phyloP scores from a whole-genome alignment of 2,888 invertebrate genomes.

The Sericinus montela region DNA sequence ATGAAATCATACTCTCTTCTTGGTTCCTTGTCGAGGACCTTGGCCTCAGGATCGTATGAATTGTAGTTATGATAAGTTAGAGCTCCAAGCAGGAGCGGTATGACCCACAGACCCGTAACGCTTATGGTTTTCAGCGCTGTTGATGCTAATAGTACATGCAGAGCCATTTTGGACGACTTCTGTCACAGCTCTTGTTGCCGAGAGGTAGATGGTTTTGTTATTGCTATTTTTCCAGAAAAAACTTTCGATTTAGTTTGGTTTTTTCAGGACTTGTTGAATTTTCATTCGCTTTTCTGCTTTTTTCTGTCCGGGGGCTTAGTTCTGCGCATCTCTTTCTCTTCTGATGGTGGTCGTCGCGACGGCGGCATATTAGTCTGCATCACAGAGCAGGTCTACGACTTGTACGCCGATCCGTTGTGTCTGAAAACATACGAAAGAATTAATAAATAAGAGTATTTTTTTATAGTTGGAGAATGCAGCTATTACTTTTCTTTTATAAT shows the following conservation, averaged over 20 bases:
- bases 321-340: constrained; percentile 51
- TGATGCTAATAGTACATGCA: constrained; percentile 87
- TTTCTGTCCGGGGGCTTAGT: constrained; percentile 66
- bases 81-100: constrained; percentile 90
- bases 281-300: constrained; percentile 29
- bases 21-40: constrained; percentile 83
- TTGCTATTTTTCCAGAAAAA: constrained; percentile 29
- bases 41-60: constrained; percentile 88
- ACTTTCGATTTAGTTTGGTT: constrained; percentile 34
- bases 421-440: constrained; percentile 19
- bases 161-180: constrained; percentile 77
- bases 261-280: constrained; percentile 11
- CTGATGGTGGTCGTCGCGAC: constrained; percentile 38
- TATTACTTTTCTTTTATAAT: no score
- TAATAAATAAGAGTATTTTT: no score
- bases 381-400: constrained; percentile 28
- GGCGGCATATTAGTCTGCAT: constrained; percentile 63
- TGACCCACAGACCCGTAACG: constrained; percentile 89
- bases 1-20: constrained; percentile 91
- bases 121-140: constrained; percentile 88
- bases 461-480: no score
- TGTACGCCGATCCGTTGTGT: constrained; percentile 16
- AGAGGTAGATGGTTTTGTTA: constrained; percentile 6
- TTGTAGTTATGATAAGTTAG: constrained; percentile 90
- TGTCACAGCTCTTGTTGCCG: constrained; percentile 8